phyloP scores from a whole-genome alignment of 2,113 vertebrate genomes.

The Scortum barcoo region DNA sequence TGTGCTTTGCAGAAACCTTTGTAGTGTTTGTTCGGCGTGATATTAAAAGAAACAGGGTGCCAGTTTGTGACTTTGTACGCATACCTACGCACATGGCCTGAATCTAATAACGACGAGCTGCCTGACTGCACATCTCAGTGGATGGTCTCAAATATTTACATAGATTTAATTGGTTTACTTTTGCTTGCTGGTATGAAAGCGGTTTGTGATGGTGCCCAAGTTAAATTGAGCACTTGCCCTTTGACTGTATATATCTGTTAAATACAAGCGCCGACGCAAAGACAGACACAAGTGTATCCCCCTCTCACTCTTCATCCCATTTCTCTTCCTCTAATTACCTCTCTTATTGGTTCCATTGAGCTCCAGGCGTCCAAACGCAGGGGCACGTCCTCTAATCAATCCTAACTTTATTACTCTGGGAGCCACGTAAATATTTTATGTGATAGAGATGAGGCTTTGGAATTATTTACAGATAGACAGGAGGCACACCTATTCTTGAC shows the following conservation, averaged over 20 bases:
- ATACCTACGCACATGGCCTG: background rate
- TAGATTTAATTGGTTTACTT: conserved; percentile 39
- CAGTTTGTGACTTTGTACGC: conserved; percentile 4
- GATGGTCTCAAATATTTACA: conserved; percentile 29
- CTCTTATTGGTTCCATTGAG: conserved; percentile 69
- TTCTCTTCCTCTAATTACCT: conserved; percentile 63
- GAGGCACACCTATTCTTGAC: conserved; percentile 10
- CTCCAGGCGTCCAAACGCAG: conserved; percentile 55
- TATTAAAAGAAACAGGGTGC: background rate
- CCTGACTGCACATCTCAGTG: background rate
- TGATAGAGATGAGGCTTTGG: conserved; percentile 53
- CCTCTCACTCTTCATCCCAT: conserved; percentile 1
- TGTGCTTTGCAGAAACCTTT: conserved; percentile 16
- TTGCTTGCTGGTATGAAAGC: background rate
- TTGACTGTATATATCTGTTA: conserved; percentile 35
- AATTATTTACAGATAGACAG: conserved; percentile 67
- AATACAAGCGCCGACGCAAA: conserved; percentile 35
- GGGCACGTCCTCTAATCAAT: conserved; percentile 71
- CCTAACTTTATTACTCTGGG: conserved; percentile 72
- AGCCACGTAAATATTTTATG: conserved; percentile 76
- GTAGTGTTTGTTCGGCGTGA: background rate
- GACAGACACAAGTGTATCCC: conserved; percentile 19
- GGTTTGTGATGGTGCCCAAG: background rate
- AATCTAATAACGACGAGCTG: conserved; percentile 14
- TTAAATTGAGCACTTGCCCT: conserved; percentile 18